Evolutionary conservation across 2,113 vertebrate genomes (phyloP).

Genomic region (Chaetodon trifascialis): DNA sequence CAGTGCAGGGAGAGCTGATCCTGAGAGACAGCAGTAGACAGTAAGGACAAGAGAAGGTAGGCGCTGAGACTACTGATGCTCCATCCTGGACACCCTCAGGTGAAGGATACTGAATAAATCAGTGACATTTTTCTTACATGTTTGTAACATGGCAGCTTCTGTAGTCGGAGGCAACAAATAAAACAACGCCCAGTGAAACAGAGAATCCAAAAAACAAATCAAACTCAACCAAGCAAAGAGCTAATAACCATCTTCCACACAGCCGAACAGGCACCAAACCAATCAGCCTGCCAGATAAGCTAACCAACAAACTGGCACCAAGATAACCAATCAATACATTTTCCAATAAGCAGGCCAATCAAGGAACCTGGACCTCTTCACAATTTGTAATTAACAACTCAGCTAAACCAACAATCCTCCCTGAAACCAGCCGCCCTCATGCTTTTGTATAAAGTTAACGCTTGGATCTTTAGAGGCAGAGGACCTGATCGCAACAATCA

Average conservation of each 20-base stretch:
- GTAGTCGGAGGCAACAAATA: not conserved
- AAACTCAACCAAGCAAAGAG: not conserved
- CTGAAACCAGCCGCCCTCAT: not conserved
- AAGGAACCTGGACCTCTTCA: not conserved
- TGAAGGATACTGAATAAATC: not conserved
- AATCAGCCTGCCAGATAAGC: not conserved
- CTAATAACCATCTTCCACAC: not conserved
- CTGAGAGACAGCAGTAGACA: constrained; percentile 12
- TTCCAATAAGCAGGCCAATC: not conserved
- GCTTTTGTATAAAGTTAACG: not conserved
- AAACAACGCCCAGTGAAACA: not conserved
- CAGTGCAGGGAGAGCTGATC: constrained; percentile 1
- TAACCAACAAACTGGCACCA: not conserved
- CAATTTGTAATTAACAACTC: not conserved
- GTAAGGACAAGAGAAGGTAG: not conserved
- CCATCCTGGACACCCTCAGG: not conserved
- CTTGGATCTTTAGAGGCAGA: no score
- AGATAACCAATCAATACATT: not conserved
- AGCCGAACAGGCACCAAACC: constrained; percentile 3
- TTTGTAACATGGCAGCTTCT: not conserved
- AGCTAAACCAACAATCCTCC: not conserved
- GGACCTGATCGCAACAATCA: not conserved
- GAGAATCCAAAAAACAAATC: not conserved
- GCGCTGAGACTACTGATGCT: not conserved
- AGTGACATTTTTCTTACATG: not conserved